Evolutionary conservation across 2,888 invertebrate species (phyloP).

Genomic region (Cheilosia vernalis): DNA sequence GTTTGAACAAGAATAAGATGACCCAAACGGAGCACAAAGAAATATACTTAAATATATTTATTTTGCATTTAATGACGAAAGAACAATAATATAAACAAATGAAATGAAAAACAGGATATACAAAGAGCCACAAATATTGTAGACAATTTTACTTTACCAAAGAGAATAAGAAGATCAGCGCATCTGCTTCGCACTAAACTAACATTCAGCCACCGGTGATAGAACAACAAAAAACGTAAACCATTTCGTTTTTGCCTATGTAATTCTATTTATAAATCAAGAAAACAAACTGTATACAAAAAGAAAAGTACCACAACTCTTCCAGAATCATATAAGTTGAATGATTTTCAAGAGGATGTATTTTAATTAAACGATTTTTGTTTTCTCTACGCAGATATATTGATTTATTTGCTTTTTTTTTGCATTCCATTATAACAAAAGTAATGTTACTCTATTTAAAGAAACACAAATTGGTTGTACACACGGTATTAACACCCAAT

Average conservation of each 20-base stretch:
- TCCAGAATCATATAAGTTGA: not conserved
- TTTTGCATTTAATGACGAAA: conserved; percentile 71
- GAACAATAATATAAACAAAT: conserved; percentile 59
- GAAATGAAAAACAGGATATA: conserved; percentile 16
- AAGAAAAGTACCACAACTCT: not conserved
- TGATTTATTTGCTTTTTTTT: conserved; percentile 41
- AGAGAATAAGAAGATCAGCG: not conserved
- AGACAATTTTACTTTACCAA: conserved; percentile 38
- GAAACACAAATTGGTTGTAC: conserved; percentile 23
- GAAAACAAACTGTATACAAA: conserved; percentile 16
- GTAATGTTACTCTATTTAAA: conserved; percentile 8
- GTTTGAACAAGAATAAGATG: conserved; percentile 4
- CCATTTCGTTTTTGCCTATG: conserved; percentile 1
- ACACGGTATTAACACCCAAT: not conserved
- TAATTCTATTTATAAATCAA: not conserved
- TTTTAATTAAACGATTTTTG: not conserved
- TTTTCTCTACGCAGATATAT: conserved; percentile 6
- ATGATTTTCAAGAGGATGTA: not conserved
- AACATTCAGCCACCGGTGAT: conserved; percentile 50
- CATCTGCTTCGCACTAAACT: not conserved
- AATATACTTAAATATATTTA: conserved; percentile 49
- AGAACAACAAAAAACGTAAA: conserved; percentile 6
- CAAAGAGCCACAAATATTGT: conserved; percentile 19
- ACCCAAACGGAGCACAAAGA: conserved; percentile 56
- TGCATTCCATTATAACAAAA: conserved; percentile 63